A percentile compares a stretch with the other conserved stretches of the same genome.
These are phyloP conservation scores for Sericinus montela DNA, from an alignment of 2,888 invertebrate genomes.

Conservation along the genomic window DNA sequence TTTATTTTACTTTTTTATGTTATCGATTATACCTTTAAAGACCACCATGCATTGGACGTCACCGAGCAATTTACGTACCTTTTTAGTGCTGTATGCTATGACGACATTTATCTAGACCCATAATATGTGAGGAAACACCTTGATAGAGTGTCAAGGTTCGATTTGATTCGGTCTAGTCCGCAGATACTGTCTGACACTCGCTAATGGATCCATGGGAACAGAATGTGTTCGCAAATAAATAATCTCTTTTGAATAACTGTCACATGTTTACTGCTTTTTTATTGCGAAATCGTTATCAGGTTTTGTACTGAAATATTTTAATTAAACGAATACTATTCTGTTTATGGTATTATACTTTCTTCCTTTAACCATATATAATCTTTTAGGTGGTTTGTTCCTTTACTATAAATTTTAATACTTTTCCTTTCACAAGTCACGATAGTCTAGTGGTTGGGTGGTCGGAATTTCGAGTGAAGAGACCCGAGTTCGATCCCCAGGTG, in stretches of 20 bases:
- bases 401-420: no score
- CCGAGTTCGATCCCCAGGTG: no score
- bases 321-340: no score
- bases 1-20: no score
- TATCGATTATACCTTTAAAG: neutral
- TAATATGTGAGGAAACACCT: slow-evolving; percentile 46
- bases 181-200: slow-evolving; percentile 56
- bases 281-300: no score
- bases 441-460: no score
- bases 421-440: no score
- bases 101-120: slow-evolving; percentile 47
- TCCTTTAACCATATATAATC: no score
- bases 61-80: slow-evolving; percentile 25
- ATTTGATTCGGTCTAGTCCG: slow-evolving; percentile 40
- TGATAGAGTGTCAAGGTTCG: slow-evolving; percentile 53
- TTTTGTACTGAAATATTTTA: neutral
- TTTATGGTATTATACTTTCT: no score
- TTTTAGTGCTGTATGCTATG: slow-evolving; percentile 49
- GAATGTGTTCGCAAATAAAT: slow-evolving; percentile 23
- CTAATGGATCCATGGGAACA: slow-evolving; percentile 64
- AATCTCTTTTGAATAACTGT: neutral
- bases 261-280: no score
- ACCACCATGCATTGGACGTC: slow-evolving; percentile 13
- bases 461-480: no score
- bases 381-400: no score